A percentile compares a stretch with the other conserved stretches of the same genome.
Conservation (phyloP, 2,113 vertebrate species). For the Leucopternis melanops region DNA sequence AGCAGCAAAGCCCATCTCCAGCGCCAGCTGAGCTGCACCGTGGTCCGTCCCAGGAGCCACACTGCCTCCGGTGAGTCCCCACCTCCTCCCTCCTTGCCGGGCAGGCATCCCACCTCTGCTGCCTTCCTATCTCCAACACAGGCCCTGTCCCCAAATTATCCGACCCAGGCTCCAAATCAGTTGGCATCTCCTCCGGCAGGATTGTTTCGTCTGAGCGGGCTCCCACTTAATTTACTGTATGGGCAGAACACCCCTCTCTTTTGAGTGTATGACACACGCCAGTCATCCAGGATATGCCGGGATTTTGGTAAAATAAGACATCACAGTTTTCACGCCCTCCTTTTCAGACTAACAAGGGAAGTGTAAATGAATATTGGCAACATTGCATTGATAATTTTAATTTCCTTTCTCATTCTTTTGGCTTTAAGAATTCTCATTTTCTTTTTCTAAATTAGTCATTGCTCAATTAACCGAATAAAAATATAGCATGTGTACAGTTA, state of each 20-base stretch:
- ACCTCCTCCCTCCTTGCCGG: not conserved
- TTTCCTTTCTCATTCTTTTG: not conserved
- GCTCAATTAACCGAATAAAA: not conserved
- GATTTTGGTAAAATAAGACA: not conserved
- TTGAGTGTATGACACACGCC: not conserved
- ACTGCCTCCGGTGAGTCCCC: not conserved
- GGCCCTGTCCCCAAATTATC: not conserved
- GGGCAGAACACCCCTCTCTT: not conserved
- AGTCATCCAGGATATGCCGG: not conserved
- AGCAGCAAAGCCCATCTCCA: not conserved
- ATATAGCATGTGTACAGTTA: not conserved
- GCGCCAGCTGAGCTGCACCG: fast-evolving
- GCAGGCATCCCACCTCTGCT: not conserved
- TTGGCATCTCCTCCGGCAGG: not conserved
- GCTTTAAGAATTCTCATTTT: not conserved
- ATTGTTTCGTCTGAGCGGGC: not conserved
- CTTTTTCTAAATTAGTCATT: not conserved
- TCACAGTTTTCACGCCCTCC: not conserved
- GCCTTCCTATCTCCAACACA: not conserved
- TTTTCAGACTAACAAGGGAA: not conserved
- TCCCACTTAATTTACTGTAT: not conserved
- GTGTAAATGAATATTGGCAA: not conserved
- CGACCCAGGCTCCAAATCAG: not conserved
- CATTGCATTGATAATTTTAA: not conserved
- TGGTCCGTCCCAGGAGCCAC: not conserved